phyloP scores from a whole-genome alignment of 2,888 invertebrate genomes.

The Orchesellides sinensis region DNA sequence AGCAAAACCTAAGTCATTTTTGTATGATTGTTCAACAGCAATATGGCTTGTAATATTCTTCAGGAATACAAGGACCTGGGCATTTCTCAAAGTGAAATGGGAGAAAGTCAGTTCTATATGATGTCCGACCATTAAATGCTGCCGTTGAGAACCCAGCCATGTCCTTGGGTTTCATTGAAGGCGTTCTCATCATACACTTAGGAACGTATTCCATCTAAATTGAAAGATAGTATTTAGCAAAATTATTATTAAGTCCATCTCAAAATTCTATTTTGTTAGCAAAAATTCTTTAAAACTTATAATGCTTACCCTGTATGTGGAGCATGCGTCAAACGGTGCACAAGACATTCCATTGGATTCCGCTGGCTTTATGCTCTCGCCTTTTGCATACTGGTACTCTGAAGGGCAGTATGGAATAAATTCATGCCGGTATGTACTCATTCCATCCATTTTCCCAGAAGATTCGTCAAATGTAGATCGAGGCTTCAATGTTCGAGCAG shows the following conservation, averaged over 20 bases:
- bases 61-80: constrained; percentile 13
- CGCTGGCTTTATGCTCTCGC: constrained; percentile 20
- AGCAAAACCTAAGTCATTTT: neutral
- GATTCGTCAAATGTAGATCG: neutral
- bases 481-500: constrained; percentile 11
- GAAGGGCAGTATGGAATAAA: constrained; percentile 40
- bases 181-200: constrained; percentile 2
- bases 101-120: too few species aligned
- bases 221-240: too few species aligned
- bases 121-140: too few species aligned
- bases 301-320: constrained; percentile 45
- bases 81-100: too few species aligned
- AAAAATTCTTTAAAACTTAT: too few species aligned
- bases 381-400: constrained; percentile 35
- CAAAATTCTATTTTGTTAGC: neutral
- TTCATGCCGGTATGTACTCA: constrained; percentile 15
- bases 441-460: constrained; percentile 28
- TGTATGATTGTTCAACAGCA: neutral
- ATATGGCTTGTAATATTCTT: neutral
- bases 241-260: too few species aligned
- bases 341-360: constrained; percentile 22
- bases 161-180: constrained; percentile 37
- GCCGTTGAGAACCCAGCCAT: too few species aligned
- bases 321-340: constrained; percentile 32
- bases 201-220: constrained; percentile 36